Evolutionary conservation across 1,140 invertebrate species (phyloP).

Genomic region (Drosophila subpulchrella): DNA sequence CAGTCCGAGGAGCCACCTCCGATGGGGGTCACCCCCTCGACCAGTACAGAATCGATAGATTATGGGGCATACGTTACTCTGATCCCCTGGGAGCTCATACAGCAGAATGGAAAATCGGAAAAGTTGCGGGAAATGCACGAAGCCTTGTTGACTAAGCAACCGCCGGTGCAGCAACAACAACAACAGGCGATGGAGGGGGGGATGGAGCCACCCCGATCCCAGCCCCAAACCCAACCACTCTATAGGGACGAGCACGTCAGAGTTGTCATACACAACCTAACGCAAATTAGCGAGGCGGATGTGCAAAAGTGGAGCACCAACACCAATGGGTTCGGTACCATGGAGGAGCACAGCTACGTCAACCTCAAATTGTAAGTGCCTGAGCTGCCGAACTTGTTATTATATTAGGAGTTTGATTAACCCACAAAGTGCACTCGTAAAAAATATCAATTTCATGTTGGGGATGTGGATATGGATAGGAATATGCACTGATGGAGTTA

Average conservation of each 20-base stretch:
- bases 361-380: slow-evolving; percentile 78
- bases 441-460: neutral
- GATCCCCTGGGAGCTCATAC: slow-evolving; percentile 79
- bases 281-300: slow-evolving; percentile 78
- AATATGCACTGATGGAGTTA: neutral
- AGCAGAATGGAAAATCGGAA: slow-evolving; percentile 73
- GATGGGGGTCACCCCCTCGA: slow-evolving; percentile 23
- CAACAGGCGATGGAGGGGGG: neutral
- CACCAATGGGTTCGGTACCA: slow-evolving; percentile 25
- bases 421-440: slow-evolving; percentile 1
- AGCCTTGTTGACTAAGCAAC: slow-evolving; percentile 66
- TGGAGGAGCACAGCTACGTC: slow-evolving; percentile 67
- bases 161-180: slow-evolving; percentile 27
- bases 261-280: slow-evolving; percentile 85
- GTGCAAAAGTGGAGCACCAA: slow-evolving; percentile 67
- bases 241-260: slow-evolving; percentile 67
- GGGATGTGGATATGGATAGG: neutral
- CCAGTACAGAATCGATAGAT: slow-evolving; percentile 56
- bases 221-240: slow-evolving; percentile 45
- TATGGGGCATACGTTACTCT: slow-evolving; percentile 70
- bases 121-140: slow-evolving; percentile 72
- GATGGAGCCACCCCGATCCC: slow-evolving; percentile 18
- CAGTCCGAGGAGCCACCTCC: slow-evolving; percentile 19
- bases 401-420: slow-evolving; percentile 26
- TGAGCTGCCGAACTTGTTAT: slow-evolving; percentile 4